phyloP scores from a whole-genome alignment of 1,140 invertebrate genomes.

The Pogonomyrmex barbatus region DNA sequence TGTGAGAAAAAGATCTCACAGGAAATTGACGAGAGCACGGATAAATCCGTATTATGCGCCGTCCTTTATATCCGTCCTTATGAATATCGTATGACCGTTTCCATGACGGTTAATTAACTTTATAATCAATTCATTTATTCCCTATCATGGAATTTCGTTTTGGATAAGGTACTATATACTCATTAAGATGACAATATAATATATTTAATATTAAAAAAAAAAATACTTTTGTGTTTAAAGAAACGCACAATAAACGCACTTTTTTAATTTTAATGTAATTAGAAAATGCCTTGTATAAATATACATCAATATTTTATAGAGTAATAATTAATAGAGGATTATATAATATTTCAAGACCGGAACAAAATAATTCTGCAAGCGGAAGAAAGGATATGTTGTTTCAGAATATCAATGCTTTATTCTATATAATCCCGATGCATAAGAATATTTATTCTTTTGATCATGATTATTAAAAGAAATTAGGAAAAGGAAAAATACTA shows the following conservation, averaged over 20 bases:
- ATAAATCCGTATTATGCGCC: background rate
- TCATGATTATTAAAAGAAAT: background rate
- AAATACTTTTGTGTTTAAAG: background rate
- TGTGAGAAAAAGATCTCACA: background rate
- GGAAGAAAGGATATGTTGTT: background rate
- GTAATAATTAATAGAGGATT: slow-evolving; percentile 6
- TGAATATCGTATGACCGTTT: background rate
- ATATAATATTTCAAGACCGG: slow-evolving; percentile 7
- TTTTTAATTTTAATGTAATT: slow-evolving; percentile 3
- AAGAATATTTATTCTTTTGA: background rate
- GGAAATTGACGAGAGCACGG: background rate
- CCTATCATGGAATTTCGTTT: background rate
- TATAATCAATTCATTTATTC: slow-evolving; percentile 24
- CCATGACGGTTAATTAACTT: slow-evolving; percentile 6
- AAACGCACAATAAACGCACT: background rate
- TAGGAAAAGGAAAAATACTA: background rate
- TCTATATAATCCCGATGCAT: background rate
- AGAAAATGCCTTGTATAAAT: background rate
- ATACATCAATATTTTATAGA: background rate
- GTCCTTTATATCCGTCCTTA: background rate
- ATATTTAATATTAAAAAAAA: background rate
- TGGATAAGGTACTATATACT: background rate
- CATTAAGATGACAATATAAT: background rate
- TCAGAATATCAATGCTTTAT: background rate
- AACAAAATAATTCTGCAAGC: background rate